Conservation (phyloP, 2,113 vertebrate genomes). For the Pelodiscus sinensis region DNA sequence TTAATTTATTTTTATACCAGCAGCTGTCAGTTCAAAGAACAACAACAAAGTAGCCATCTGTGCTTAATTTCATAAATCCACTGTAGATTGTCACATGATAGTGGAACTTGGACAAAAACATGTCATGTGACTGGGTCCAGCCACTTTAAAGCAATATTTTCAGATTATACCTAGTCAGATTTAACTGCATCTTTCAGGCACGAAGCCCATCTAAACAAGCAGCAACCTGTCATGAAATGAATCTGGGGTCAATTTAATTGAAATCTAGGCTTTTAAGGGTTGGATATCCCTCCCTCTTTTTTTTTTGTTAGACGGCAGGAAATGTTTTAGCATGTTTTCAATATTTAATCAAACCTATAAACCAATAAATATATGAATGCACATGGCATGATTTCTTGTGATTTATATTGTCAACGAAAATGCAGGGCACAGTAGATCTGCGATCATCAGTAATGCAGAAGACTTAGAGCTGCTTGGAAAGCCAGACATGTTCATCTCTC, state of each 20-base stretch:
- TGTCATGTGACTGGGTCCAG: slow-evolving; percentile 75
- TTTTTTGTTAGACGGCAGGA: not conserved
- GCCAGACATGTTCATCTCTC: not conserved
- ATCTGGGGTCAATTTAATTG: slow-evolving; percentile 19
- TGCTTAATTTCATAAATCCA: slow-evolving; percentile 84
- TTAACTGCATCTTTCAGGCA: slow-evolving; percentile 43
- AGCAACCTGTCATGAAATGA: slow-evolving; percentile 10
- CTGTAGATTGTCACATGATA: slow-evolving; percentile 81
- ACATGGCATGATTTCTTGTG: not conserved
- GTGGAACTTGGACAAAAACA: slow-evolving; percentile 75
- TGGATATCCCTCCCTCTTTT: not conserved
- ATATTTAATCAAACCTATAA: not conserved
- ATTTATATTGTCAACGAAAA: not conserved
- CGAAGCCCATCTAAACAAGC: slow-evolving; percentile 20
- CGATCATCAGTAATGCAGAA: not conserved
- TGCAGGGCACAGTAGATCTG: not conserved
- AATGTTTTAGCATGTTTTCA: not conserved
- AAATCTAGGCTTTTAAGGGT: not conserved
- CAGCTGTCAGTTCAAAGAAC: slow-evolving; percentile 89
- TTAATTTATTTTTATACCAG: slow-evolving; percentile 88
- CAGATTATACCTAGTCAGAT: slow-evolving; percentile 36
- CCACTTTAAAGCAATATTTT: slow-evolving; percentile 67
- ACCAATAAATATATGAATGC: not conserved
- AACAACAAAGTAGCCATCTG: slow-evolving; percentile 88
- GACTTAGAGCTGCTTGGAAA: not conserved